These are phyloP conservation scores for Hippocampus comes DNA, from an alignment of 2,113 vertebrate genomes.

Conservation along the genomic window DNA sequence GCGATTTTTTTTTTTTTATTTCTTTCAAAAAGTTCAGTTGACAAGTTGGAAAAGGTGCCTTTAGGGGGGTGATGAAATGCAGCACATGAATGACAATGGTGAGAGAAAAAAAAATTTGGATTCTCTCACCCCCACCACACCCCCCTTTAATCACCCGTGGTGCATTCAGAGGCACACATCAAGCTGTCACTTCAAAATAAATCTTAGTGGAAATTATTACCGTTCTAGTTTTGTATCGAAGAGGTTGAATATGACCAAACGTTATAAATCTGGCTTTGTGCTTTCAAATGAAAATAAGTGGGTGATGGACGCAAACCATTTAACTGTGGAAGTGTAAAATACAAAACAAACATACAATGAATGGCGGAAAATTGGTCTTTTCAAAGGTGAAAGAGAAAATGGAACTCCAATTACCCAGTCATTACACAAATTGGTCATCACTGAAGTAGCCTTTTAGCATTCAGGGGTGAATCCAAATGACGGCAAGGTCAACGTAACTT, in stretches of 20 bases:
- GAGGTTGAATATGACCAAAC: conserved; percentile 21
- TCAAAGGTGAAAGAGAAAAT: conserved; percentile 6
- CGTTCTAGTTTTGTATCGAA: conserved; percentile 19
- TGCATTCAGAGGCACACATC: conserved; percentile 39
- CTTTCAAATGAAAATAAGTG: conserved; percentile 37
- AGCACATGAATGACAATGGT: conserved; percentile 25
- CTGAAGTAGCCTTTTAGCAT: conserved; percentile 8
- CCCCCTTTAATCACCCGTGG: conserved; percentile 25
- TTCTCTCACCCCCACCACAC: background rate
- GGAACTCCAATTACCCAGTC: conserved; percentile 8
- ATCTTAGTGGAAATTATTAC: conserved; percentile 23
- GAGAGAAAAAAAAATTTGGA: conserved; percentile 25
- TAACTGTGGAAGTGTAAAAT: conserved; percentile 8
- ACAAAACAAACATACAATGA: conserved; percentile 16
- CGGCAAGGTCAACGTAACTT: conserved; percentile 13
- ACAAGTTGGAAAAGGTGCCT: conserved; percentile 40
- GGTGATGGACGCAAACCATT: conserved; percentile 22
- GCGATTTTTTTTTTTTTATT: conserved; percentile 19
- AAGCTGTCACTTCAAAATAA: conserved; percentile 34
- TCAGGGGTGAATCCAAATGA: background rate
- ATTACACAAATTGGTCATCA: conserved; percentile 1
- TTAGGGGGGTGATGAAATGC: conserved; percentile 30
- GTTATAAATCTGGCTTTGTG: conserved; percentile 28
- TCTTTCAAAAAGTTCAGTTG: conserved; percentile 26
- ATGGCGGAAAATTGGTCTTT: conserved; percentile 15